Evolutionary conservation across 2,113 vertebrate genomes (phyloP).

Genomic region (Nymphicus hollandicus): DNA sequence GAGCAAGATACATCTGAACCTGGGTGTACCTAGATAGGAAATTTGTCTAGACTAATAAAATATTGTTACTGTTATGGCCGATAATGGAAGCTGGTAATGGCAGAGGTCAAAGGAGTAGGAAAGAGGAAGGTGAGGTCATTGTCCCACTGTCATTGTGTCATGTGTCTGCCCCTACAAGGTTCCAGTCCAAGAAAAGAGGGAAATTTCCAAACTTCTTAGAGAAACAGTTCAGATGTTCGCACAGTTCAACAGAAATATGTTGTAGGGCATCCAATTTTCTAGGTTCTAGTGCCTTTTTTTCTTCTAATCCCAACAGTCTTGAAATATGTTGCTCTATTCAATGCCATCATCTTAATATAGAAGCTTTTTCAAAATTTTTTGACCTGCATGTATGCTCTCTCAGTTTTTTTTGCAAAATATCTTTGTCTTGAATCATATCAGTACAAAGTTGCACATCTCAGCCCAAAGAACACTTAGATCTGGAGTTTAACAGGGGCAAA

Average conservation of each 20-base stretch:
- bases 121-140: background rate
- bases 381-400: background rate
- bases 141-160: fast-evolving
- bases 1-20: background rate
- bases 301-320: background rate
- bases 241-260: background rate
- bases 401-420: background rate
- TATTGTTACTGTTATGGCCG: background rate
- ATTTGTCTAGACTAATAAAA: background rate
- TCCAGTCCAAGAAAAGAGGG: background rate
- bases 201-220: background rate
- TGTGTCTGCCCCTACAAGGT: no score
- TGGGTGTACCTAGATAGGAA: background rate
- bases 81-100: background rate
- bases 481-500: background rate
- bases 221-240: background rate
- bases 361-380: background rate
- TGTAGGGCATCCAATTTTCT: background rate
- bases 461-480: background rate
- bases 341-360: background rate
- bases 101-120: background rate
- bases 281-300: background rate
- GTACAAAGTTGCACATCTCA: background rate
- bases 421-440: background rate
- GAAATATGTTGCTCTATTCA: background rate